Base-by-base conservation (phyloP, 2,797 vertebrate genomes). In the Danio aesculapii region DNA sequence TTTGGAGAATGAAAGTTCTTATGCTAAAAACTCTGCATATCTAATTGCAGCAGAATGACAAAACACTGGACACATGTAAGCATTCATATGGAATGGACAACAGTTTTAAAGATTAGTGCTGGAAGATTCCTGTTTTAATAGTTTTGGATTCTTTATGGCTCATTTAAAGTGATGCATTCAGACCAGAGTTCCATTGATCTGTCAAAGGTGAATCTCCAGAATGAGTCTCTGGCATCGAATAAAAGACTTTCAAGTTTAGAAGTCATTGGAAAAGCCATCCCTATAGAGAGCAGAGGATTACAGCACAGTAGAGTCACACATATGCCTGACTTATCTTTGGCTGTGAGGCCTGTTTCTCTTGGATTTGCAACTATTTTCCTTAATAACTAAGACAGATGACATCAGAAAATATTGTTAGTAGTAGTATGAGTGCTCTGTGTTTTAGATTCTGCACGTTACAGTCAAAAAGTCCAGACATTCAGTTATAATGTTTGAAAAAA, bases 361-460 rank as follows among this genome's bases (percentile, higher is more conserved):
- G 83, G 85, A 85, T 70, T 81, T 79, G 68, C 62, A 77, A 77
- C 39, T 77, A 82, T 81, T 79, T 76, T 75, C 19, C 43, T 83
- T 83, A 73, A 73, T 79, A 85, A 82, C 71, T 83, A 79, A 83
- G 83, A 84, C 81, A 83, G 79, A 86, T 83, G 82, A 61, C 69
- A 72, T 70, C 49, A 77, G 41, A 79, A 73, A 81, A 73, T 66
- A 68, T 81, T 73, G 82, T 79, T 74, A 81, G 75, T 76, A 47
- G 78, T 47, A 79, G 66, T 19, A 10, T 62, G 73, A 77, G 76
- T 73, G 64, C 81, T 79, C 77, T 39, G 16, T 77, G 17, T 49
- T 39, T 19, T 80, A 64, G 10, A 10, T 61, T 63, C 39, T 39
- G 62, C 11, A 63, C 41, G 44, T 59, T 62, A 63, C 44, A 70